Evolutionary conservation across 1,140 invertebrate genomes (phyloP).

Genomic region (Drusus annulatus): DNA sequence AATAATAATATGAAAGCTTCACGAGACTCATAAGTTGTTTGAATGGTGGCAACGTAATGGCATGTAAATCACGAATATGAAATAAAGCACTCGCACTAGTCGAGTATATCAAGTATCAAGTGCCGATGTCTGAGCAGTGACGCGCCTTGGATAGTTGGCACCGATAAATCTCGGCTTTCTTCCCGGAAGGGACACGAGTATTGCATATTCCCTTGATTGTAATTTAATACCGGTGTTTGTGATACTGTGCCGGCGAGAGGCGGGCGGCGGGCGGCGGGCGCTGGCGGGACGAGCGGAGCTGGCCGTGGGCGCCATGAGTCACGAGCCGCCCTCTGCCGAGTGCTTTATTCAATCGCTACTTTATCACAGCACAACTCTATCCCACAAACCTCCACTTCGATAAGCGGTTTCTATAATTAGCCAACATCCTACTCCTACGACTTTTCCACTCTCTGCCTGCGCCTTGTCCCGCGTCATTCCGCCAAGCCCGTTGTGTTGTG

Average conservation of each 20-base stretch:
- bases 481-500: neutral
- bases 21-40: too few species aligned
- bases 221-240: slow-evolving; percentile 39
- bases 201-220: slow-evolving; percentile 33
- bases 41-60: too few species aligned
- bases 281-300: neutral
- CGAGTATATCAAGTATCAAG: too few species aligned
- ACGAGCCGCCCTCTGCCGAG: slow-evolving; percentile 25
- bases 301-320: slow-evolving; percentile 15
- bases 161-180: slow-evolving; percentile 38
- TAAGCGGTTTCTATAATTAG: slow-evolving; percentile 20
- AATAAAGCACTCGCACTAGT: too few species aligned
- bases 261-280: neutral
- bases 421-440: slow-evolving; percentile 9
- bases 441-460: neutral
- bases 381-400: neutral
- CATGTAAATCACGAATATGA: too few species aligned
- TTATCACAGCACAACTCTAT: neutral
- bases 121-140: neutral
- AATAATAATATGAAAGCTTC: too few species aligned
- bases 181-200: slow-evolving; percentile 23
- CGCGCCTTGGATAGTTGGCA: neutral
- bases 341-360: slow-evolving; percentile 19
- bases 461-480: too few species aligned
- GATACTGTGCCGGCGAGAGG: slow-evolving; percentile 11